phyloP scores from a whole-genome alignment of 2,797 vertebrate genomes.

The Pseudochromis fuscus region DNA sequence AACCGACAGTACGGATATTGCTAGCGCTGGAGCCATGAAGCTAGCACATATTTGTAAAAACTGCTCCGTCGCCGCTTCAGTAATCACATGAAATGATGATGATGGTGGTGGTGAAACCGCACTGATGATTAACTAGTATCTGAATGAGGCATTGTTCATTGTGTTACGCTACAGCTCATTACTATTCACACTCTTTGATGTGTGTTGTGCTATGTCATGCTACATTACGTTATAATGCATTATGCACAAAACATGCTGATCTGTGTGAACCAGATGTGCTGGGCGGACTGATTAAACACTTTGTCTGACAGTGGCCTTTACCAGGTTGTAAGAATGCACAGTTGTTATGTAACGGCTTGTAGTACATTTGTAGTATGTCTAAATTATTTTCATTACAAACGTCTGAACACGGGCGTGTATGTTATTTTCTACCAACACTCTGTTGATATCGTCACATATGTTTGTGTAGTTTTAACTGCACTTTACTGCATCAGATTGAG shows the following conservation, averaged over 20 bases:
- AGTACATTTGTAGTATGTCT: not conserved
- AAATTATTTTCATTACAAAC: not conserved
- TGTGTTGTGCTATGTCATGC: constrained; percentile 35
- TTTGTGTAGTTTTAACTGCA: not conserved
- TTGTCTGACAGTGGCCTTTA: not conserved
- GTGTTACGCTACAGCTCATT: constrained; percentile 39
- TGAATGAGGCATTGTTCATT: constrained; percentile 21
- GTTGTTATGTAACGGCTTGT: not conserved
- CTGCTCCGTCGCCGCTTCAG: not conserved
- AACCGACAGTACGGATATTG: not conserved
- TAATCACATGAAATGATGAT: constrained; percentile 19
- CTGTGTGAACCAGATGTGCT: constrained; percentile 40
- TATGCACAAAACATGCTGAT: constrained; percentile 55
- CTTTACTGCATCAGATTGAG: not conserved
- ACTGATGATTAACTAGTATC: constrained; percentile 32
- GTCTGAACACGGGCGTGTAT: not conserved
- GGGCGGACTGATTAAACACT: not conserved
- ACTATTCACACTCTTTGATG: constrained; percentile 29
- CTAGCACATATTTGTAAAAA: not conserved
- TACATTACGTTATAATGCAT: constrained; percentile 56
- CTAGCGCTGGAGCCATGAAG: not conserved
- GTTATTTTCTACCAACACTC: not conserved
- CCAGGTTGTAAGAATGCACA: not conserved
- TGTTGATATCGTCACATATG: not conserved
- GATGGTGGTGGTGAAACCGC: constrained; percentile 22